Conservation (phyloP, 1,140 invertebrate genomes). For the roundworm (Caenorhabditis elegans) region WBcel235 BX284606.5:15072001-15072500, state of each 20-base stretch:
- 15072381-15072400: neutral
- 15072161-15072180: too few relatives aligned
- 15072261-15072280: conserved; percentile 23
- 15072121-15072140: too few relatives aligned
- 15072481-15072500: conserved; percentile 26
- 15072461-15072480: conserved; percentile 1
- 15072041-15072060: too few relatives aligned
- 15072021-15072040: too few relatives aligned
- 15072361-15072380: neutral
- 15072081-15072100: too few relatives aligned
- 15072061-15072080: too few relatives aligned
- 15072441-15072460: conserved; percentile 17
- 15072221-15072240: neutral
- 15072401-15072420: neutral
- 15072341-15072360: neutral
- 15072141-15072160: too few relatives aligned
- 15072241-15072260: neutral
- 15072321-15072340: too few relatives aligned
- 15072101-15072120: too few relatives aligned
- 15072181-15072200: neutral
- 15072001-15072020: too few relatives aligned
- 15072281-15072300: neutral
- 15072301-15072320: conserved; percentile 1
- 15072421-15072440: neutral
- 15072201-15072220: conserved; percentile 13